phyloP scores from a whole-genome alignment of 2,888 invertebrate genomes.

The Chrysina gloriosa region DNA sequence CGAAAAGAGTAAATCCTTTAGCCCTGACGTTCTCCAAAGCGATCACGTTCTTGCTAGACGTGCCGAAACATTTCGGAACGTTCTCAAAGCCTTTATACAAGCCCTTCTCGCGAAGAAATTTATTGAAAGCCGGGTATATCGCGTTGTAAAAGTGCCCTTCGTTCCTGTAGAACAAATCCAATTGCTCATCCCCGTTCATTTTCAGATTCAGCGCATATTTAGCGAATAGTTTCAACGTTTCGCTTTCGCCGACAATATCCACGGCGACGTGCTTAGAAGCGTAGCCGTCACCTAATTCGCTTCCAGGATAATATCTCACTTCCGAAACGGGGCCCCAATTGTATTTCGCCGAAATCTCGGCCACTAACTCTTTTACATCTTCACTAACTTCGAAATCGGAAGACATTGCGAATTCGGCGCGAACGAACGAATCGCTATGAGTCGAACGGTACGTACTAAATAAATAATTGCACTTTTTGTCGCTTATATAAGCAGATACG shows the following conservation, averaged over 20 bases:
- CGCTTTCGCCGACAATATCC: background rate
- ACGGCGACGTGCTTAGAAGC: slow-evolving; percentile 18
- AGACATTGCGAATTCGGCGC: background rate
- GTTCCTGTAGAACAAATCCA: slow-evolving; percentile 32
- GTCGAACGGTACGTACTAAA: too few species aligned
- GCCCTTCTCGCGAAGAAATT: slow-evolving; percentile 29
- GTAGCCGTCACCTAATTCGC: slow-evolving; percentile 35
- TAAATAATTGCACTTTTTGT: too few species aligned
- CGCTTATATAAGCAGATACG: too few species aligned
- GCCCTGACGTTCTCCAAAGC: slow-evolving; percentile 14
- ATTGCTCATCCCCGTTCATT: background rate
- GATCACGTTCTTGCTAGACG: background rate
- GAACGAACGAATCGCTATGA: too few species aligned
- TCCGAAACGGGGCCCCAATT: background rate
- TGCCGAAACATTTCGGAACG: slow-evolving; percentile 15
- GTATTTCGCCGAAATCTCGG: background rate
- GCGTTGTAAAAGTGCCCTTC: slow-evolving; percentile 41
- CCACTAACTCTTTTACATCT: background rate
- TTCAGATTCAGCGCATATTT: slow-evolving; percentile 12
- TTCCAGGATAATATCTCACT: slow-evolving; percentile 3
- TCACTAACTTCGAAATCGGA: background rate
- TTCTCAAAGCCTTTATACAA: slow-evolving; percentile 20
- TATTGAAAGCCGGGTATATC: slow-evolving; percentile 32
- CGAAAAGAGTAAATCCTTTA: slow-evolving; percentile 5
- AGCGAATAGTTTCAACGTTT: slow-evolving; percentile 6